These are phyloP conservation scores for Girardinus metallicus DNA, from an alignment of 2,797 vertebrate genomes.

Conservation along the genomic window DNA sequence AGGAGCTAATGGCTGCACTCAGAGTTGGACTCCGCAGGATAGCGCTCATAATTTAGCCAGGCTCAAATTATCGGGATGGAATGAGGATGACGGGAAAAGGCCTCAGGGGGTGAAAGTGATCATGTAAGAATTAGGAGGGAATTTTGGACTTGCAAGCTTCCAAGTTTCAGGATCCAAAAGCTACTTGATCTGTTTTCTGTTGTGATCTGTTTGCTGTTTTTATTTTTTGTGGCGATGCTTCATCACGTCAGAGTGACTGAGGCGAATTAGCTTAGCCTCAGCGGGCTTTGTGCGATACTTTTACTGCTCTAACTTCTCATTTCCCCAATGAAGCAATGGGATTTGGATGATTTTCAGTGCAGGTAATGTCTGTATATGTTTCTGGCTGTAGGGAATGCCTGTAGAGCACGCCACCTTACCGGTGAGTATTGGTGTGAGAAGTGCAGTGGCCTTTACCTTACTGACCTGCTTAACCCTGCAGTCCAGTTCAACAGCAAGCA, in stretches of 20 bases:
- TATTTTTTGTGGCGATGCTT: conserved; percentile 15
- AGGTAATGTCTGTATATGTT: conserved; percentile 53
- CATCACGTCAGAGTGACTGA: conserved; percentile 18
- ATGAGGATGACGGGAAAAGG: conserved; percentile 7
- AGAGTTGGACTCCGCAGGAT: conserved; percentile 19
- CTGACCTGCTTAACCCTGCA: conserved; percentile 52
- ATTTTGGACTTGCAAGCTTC: conserved; percentile 9
- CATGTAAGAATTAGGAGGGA: conserved; percentile 36
- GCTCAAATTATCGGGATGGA: conserved; percentile 45
- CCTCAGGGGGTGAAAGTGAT: conserved; percentile 40
- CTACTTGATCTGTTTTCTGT: conserved; percentile 31
- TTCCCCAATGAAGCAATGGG: conserved; percentile 16
- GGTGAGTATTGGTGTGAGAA: conserved; percentile 77
- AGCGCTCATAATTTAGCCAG: conserved; percentile 47
- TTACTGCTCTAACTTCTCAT: conserved; percentile 1
- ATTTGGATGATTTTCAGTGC: not conserved
- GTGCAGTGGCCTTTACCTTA: conserved; percentile 62
- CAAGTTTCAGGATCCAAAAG: conserved; percentile 29
- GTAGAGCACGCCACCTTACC: conserved; percentile 83
- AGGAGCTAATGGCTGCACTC: conserved; percentile 23
- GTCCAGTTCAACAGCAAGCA: conserved; percentile 37
- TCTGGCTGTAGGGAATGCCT: conserved; percentile 72
- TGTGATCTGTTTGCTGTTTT: not conserved
- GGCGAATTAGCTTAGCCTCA: conserved; percentile 35
- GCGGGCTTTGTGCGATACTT: not conserved